Evolutionary conservation across 2,888 invertebrate genomes (phyloP).

Genomic region (Arctia plantaginis): DNA sequence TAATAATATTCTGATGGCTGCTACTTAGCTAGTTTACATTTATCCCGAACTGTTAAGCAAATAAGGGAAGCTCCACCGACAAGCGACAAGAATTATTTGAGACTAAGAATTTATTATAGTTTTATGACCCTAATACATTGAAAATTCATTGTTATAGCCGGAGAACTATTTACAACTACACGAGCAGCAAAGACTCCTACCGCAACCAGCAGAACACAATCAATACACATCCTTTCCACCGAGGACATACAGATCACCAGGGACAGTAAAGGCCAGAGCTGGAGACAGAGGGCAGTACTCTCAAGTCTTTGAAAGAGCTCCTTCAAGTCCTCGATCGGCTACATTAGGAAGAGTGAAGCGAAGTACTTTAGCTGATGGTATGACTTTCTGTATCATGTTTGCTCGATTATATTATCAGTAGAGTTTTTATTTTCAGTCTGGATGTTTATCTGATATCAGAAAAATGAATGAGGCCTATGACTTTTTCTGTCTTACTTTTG

Average conservation of each 20-base stretch:
- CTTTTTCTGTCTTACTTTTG: background rate
- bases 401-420: slow-evolving; percentile 36
- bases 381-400: slow-evolving; percentile 37
- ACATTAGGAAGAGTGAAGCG: slow-evolving; percentile 79
- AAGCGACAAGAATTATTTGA: too few species aligned
- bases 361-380: slow-evolving; percentile 75
- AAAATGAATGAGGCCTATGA: background rate
- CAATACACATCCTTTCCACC: slow-evolving; percentile 84
- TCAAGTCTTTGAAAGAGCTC: slow-evolving; percentile 86
- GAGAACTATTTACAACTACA: slow-evolving; percentile 83
- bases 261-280: slow-evolving; percentile 75
- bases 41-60: too few species aligned
- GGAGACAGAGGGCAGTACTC: slow-evolving; percentile 83
- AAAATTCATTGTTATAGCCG: slow-evolving; percentile 56
- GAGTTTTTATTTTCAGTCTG: too few species aligned
- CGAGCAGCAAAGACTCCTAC: slow-evolving; percentile 80
- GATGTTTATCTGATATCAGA: too few species aligned
- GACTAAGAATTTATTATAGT: background rate
- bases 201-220: slow-evolving; percentile 78
- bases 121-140: background rate
- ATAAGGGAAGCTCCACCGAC: too few species aligned
- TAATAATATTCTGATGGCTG: too few species aligned
- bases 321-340: slow-evolving; percentile 83
- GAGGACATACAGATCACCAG: slow-evolving; percentile 67
- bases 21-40: too few species aligned